Base-by-base conservation (phyloP, 2,113 vertebrate species). In the Glaucomys volans region DNA sequence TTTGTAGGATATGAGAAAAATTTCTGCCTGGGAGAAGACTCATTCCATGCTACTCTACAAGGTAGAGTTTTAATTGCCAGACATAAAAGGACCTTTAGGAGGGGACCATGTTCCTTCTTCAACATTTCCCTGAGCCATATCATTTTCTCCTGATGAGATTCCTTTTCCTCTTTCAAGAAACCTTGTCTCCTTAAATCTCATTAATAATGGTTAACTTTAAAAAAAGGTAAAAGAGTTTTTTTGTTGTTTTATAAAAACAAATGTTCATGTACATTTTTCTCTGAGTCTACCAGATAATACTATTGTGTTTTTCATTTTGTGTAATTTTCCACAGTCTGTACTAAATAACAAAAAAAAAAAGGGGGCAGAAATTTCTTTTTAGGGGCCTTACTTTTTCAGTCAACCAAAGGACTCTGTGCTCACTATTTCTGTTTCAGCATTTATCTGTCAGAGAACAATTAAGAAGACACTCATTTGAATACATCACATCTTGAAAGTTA, bases 1-100 rank as follows among this genome's bases (percentile, higher is more conserved):
- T 59, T 62, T 90, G 62, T 83, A 94, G 80, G 26, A 81, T 74
- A 76, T 85, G 35, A 93, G 50, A 90, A 47, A 90, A 62, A 52
- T 35, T 17, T 71, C 50, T 80, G 28, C 32, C 87, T 80, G 7
- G 28, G 24, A 62, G 47, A 85, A 64, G n/a, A 62, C 9, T 47
- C 12, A 66, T 69, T 84, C n/a, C 10, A 50, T 52, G 20, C 17
- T 54, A 4, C 54, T 95, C 50, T 89, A 20, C 12, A n/a, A 47
- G 50, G 26, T 71, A 57, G 6, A 74, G 14, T 67, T 90, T 69
- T 72, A 74, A 47, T 37, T 30, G 59, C 5, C 75, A 94, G 54
- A 16, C 35, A 42, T 32, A 32, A 62, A 66, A 62, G 4, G 2
- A 59, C 22, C n/a, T 59, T 64, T 7, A 2, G 28, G 40, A 8